These are phyloP conservation scores for Tridacna crocea DNA, from an alignment of 2,888 invertebrate genomes.

Conservation along the genomic window DNA sequence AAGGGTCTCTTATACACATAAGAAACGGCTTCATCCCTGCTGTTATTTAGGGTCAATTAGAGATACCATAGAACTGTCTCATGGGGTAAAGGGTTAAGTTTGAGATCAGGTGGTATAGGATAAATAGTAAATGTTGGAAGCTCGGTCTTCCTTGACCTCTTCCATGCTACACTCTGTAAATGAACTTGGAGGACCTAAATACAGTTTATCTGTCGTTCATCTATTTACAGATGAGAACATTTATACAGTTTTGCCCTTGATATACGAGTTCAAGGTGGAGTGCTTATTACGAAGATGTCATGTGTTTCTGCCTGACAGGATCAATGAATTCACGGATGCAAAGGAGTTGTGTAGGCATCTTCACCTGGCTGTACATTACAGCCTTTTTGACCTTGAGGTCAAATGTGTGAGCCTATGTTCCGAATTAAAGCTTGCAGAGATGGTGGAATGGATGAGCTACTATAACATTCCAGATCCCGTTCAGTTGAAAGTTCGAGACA, in stretches of 20 bases:
- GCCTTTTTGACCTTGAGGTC: background rate
- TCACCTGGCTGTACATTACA: background rate
- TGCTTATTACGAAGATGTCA: background rate
- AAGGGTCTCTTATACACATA: too few relatives aligned
- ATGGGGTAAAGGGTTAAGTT: background rate
- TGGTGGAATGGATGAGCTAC: background rate
- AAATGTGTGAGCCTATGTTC: conserved; percentile 1
- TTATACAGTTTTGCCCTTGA: background rate
- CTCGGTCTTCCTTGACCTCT: background rate
- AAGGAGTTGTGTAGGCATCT: background rate
- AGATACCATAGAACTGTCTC: background rate
- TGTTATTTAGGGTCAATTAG: too few relatives aligned
- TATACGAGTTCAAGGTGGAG: background rate
- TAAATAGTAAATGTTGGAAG: background rate
- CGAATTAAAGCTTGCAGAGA: background rate
- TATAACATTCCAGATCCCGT: background rate
- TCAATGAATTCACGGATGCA: background rate
- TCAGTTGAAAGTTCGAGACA: conserved; percentile 3
- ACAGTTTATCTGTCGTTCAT: background rate
- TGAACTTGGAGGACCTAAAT: background rate
- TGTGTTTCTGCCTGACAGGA: background rate
- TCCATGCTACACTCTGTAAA: background rate
- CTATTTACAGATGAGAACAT: conserved; percentile 3
- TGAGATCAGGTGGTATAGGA: too few relatives aligned
- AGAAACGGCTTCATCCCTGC: too few relatives aligned